Base-by-base conservation (phyloP, 2,888 invertebrate species). In the Acleris holmiana region DNA sequence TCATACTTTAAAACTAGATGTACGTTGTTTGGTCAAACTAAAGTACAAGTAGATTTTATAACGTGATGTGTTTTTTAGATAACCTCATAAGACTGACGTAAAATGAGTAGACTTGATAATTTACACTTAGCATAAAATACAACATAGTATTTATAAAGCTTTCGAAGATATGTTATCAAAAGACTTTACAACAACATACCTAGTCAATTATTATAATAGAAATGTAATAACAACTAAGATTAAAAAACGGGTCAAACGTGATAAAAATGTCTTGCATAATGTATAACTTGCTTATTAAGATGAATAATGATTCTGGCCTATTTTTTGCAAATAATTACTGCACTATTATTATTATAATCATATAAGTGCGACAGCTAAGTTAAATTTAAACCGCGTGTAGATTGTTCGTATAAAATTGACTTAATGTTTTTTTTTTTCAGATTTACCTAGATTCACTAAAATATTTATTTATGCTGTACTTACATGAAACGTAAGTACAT, bases 191-290 rank as follows among this genome's bases (percentile, higher is more conserved):
- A 62, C 58, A 35, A 61, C 41, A 58, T 61, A 61, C 19, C n/a
- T 44, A 40, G 19, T 47, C 59, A 53, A 61, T 65, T 21, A 65
- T 60, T 65, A 55, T 60, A 65, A 65, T 65, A 65, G 65, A 65
- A 65, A 65, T 55, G 29, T 47, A 46, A 59, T 46, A 58, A 60
- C 59, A 61, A 40, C 61, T 64, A 51, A 71, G 76, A 76, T 78
- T 74, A 71, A 68, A 76, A 73, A 77, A 70, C 71, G 63, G 77
- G 77, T 77, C 77, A 68, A 15, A 5, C 4, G 17, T 41, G 78
- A 77, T 77, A 77, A 78, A 72, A 67, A 66, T 61, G 66, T 69
- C 70, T 73, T 73, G 69, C 71, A 72, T 71, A 73, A 71, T 66
- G 64, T 64, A 65, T 67, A 66, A 60, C 60, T 68, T 67, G 66